Percentiles rank a stretch among this genome's conserved stretches.
phyloP scores from a whole-genome alignment of 2,888 invertebrate genomes.

The Eilema griseolum region DNA sequence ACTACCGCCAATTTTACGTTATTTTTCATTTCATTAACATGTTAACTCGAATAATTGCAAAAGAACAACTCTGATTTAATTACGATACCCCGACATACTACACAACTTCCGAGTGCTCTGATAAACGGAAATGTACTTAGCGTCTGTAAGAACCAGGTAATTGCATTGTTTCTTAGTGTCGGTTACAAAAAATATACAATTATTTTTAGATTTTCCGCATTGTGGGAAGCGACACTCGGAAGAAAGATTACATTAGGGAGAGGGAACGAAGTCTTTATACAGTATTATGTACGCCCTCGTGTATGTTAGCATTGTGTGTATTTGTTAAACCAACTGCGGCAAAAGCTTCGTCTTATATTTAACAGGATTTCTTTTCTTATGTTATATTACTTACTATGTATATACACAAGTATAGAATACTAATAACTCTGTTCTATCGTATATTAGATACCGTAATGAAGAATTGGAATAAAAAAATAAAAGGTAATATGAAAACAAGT shows the following conservation, averaged over 20 bases:
- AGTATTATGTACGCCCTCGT: conserved; percentile 14
- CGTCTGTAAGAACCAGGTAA: conserved; percentile 13
- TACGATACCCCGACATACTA: background rate
- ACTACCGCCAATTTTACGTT: too few relatives aligned
- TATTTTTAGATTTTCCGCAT: conserved; percentile 18
- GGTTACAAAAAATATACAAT: conserved; percentile 19
- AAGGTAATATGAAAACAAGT: background rate
- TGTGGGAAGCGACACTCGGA: conserved; percentile 14
- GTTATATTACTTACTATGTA: background rate
- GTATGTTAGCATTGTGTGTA: conserved; percentile 9
- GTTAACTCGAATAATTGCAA: background rate
- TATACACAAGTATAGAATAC: background rate
- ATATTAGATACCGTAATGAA: background rate
- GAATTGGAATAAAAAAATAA: too few relatives aligned
- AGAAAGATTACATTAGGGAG: conserved; percentile 17
- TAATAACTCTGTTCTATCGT: background rate
- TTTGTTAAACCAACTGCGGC: conserved; percentile 14
- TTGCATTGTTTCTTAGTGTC: conserved; percentile 14
- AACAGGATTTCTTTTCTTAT: background rate
- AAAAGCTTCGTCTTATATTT: conserved; percentile 1
- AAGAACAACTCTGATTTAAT: background rate
- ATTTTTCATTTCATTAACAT: background rate
- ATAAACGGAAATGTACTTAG: conserved; percentile 10
- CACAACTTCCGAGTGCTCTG: conserved; percentile 3
- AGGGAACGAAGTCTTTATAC: conserved; percentile 11